Evolutionary conservation across 2,797 vertebrate species (phyloP), one percentile per base, ranked within the genome.

Genomic region (Typhlichthys subterraneus): DNA sequence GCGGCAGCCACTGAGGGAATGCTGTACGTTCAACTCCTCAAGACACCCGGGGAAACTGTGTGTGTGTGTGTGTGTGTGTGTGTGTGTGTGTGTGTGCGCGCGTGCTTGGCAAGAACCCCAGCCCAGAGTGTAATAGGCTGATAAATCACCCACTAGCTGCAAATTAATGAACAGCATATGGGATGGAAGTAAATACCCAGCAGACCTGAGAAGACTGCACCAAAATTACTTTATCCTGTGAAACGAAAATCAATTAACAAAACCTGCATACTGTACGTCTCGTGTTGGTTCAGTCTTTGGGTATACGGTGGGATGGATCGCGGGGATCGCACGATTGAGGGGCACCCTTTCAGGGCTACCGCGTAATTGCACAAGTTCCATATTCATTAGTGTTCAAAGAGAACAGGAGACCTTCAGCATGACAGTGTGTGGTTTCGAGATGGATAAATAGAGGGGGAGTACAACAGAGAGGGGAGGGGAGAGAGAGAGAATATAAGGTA

Each of bases 81-180:
- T 17, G 15, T 17, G 15, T 17, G 15, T 17, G 15, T 17, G 15
- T 90, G 89, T 69, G 67, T 1, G n/a, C 1, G 47, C 12, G 12
- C 2, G 5, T 12, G 47, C 47, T 48, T 12, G 47, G 11, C 47
- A n/a, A 48, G 62, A 73, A 69, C 59, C 1, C 72, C 54, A 45
- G 69, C 77, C 75, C 82, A 29, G 77, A 73, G 72, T 70, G 69
- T 86, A 87, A 89, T 85, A 78, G 72, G 57, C 78, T 85, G 82
- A 90, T 86, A 72, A 85, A 89, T 89, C 77, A 81, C 78, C 75
- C 63, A 65, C 73, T 59, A 72, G 71, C 72, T 77, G 66, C 76
- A 85, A 81, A 82, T 88, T 86, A 87, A 87, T 85, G 75, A 85
- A 77, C 70, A 78, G 61, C 70, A 65, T 75, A 77, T 70, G 82